A percentile compares a stretch with the other conserved stretches of the same genome.
These are phyloP conservation scores for Chiloscyllium punctatum DNA, from an alignment of 2,797 vertebrate genomes.

Conservation along the genomic window DNA sequence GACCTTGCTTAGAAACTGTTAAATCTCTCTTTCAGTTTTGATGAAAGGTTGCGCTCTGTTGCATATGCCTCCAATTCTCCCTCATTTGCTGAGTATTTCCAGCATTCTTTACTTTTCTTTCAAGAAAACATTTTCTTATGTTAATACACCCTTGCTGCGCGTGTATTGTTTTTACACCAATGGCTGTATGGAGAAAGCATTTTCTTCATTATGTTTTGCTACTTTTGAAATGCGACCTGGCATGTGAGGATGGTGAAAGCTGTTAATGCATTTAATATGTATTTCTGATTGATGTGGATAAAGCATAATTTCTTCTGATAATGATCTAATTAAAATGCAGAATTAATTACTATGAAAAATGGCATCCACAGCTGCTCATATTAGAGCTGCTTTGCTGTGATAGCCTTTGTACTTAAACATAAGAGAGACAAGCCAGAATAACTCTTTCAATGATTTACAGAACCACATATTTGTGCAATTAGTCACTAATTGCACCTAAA, in stretches of 20 bases:
- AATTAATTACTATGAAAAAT: constrained; percentile 34
- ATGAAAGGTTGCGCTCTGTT: not conserved
- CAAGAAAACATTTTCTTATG: not conserved
- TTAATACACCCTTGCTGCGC: not conserved
- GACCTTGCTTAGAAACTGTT: not conserved
- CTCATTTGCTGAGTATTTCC: not conserved
- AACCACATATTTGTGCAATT: constrained; percentile 25
- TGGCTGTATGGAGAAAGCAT: not conserved
- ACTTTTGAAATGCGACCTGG: not conserved
- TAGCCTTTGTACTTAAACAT: constrained; percentile 32
- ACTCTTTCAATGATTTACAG: constrained; percentile 24
- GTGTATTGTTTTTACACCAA: not conserved
- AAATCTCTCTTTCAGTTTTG: not conserved
- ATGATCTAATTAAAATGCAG: constrained; percentile 31
- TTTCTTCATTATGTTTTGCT: not conserved
- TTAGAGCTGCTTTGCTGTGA: not conserved
- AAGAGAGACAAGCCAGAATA: constrained; percentile 11
- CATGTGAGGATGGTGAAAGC: not conserved
- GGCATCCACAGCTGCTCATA: constrained; percentile 22
- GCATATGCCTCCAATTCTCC: not conserved
- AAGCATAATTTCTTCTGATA: constrained; percentile 23
- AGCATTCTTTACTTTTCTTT: not conserved
- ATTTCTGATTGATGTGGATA: constrained; percentile 29
- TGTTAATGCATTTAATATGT: constrained; percentile 12
- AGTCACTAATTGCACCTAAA: constrained; percentile 26